Conservation (phyloP, 2,113 vertebrate genomes). For the Phodopus roborovskii region DNA sequence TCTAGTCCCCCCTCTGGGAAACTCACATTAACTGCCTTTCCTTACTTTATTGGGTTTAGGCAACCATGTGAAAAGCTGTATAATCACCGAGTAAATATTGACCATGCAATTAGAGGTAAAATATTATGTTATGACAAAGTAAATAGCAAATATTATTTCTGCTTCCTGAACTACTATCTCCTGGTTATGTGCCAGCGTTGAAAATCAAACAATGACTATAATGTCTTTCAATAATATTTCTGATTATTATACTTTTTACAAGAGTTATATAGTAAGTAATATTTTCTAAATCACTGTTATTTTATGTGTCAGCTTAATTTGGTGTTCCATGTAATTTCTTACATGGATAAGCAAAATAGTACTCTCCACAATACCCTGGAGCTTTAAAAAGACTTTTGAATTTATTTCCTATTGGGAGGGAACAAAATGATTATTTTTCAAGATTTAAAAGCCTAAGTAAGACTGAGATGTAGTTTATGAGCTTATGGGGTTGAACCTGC, state of each 20-base stretch:
- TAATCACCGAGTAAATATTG: conserved; percentile 81
- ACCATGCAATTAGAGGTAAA: conserved; percentile 68
- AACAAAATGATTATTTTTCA: conserved; percentile 5
- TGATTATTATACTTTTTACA: conserved; percentile 30
- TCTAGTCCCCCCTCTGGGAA: conserved; percentile 25
- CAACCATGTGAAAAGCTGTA: conserved; percentile 65
- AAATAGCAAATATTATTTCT: conserved; percentile 74
- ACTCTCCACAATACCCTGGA: conserved; percentile 13
- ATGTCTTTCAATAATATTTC: conserved; percentile 47
- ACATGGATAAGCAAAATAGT: conserved; percentile 54
- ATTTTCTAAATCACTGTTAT: conserved; percentile 64
- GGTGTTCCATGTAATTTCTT: conserved; percentile 16
- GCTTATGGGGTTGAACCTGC: conserved; percentile 1
- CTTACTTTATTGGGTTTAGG: conserved; percentile 58
- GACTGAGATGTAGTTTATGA: background rate
- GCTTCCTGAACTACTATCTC: conserved; percentile 71
- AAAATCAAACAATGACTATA: conserved; percentile 79
- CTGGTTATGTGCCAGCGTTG: conserved; percentile 63
- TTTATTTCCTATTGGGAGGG: background rate
- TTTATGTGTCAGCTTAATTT: conserved; percentile 64
- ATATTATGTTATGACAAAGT: conserved; percentile 70
- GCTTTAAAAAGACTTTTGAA: conserved; percentile 19
- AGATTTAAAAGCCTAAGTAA: conserved; percentile 7
- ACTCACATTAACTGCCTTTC: background rate
- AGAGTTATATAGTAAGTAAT: conserved; percentile 12